phyloP scores from a whole-genome alignment of 2,888 invertebrate genomes.

The Chorisops tibialis region DNA sequence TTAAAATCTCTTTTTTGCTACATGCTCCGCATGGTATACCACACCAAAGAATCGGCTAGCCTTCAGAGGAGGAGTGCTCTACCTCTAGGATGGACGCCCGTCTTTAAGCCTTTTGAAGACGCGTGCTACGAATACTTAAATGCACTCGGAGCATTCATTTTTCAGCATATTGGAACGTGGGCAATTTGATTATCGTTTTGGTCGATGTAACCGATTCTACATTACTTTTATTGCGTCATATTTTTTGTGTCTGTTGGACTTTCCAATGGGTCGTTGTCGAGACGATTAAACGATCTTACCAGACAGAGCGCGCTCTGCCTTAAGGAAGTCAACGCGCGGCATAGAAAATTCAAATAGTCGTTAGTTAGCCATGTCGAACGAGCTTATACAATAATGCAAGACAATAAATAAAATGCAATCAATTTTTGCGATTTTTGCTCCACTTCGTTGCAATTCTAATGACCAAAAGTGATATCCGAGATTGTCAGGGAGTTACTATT shows the following conservation, averaged over 20 bases:
- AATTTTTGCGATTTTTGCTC: conserved; percentile 7
- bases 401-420: conserved; percentile 6
- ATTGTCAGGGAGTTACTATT: too few species aligned
- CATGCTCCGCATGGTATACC: too few species aligned
- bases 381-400: not conserved
- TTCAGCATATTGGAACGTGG: conserved; percentile 21
- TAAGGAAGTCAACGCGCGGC: conserved; percentile 6
- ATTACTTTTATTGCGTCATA: conserved; percentile 1
- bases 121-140: too few species aligned
- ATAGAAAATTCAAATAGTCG: not conserved
- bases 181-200: conserved; percentile 22
- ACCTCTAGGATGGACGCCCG: too few species aligned
- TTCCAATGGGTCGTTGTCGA: not conserved
- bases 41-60: too few species aligned
- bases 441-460: too few species aligned
- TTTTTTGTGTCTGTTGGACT: not conserved
- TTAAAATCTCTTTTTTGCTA: too few species aligned
- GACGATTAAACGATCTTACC: not conserved
- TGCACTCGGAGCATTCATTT: not conserved
- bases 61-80: too few species aligned
- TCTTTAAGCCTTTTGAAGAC: too few species aligned
- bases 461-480: too few species aligned
- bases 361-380: not conserved
- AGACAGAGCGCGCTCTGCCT: not conserved
- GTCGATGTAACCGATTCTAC: conserved; percentile 11